Percentiles rank a stretch among this genome's conserved stretches.
These are phyloP conservation scores for Sarcophaga rosellei DNA, from an alignment of 2,888 invertebrate genomes.

Conservation along the genomic window DNA sequence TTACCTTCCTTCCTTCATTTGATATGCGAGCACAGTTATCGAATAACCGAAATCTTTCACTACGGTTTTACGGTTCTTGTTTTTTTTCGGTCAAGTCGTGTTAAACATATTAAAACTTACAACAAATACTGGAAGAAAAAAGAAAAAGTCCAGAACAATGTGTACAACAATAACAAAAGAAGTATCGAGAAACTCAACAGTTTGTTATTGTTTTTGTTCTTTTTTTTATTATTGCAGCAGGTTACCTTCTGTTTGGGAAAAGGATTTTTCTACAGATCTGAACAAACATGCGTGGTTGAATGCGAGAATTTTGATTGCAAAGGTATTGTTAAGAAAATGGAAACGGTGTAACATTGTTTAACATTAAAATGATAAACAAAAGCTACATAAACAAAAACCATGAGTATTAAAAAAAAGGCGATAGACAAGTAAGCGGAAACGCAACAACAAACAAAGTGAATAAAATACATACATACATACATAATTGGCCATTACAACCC, in stretches of 20 bases:
- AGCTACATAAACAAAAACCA: too few species aligned
- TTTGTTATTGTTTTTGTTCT: conserved; percentile 10
- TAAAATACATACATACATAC: too few species aligned
- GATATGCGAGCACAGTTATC: conserved; percentile 54
- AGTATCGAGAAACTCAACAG: conserved; percentile 33
- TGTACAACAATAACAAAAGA: background rate
- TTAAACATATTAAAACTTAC: background rate
- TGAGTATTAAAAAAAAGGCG: too few species aligned
- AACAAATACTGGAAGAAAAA: background rate
- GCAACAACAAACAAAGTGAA: too few species aligned
- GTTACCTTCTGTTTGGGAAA: conserved; percentile 7
- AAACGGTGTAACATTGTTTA: too few species aligned
- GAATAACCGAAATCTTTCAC: conserved; percentile 56
- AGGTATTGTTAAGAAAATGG: too few species aligned
- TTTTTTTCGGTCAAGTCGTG: conserved; percentile 3
- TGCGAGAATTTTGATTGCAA: too few species aligned
- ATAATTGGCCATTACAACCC: too few species aligned
- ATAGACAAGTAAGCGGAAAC: too few species aligned
- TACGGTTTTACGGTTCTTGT: background rate
- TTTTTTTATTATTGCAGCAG: background rate
- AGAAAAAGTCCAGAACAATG: background rate
- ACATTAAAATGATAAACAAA: too few species aligned
- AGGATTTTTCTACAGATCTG: conserved; percentile 12
- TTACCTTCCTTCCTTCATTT: conserved; percentile 9
- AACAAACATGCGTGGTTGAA: background rate